phyloP scores from a whole-genome alignment of 2,888 invertebrate species.

The Hoplodrina ambigua region DNA sequence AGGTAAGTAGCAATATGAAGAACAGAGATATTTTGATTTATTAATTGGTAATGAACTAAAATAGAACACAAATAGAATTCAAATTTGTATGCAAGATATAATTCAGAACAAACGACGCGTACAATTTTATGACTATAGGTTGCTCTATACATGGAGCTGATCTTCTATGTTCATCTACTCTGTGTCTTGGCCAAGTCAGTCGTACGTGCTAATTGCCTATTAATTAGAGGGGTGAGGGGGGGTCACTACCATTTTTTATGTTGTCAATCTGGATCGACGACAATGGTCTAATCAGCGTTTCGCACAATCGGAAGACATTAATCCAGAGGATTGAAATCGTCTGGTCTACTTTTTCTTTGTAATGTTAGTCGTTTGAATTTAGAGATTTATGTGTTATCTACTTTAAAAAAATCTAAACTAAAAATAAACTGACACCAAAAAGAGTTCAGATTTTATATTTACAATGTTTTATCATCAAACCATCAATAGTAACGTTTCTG shows the following conservation, averaged over 20 bases:
- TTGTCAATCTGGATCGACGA: conserved; percentile 41
- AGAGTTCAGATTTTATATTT: no score
- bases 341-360: not conserved
- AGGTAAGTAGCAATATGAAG: no score
- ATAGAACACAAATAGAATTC: no score
- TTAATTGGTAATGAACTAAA: no score
- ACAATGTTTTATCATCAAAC: no score
- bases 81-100: no score
- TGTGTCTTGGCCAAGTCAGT: conserved; percentile 5
- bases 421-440: not conserved
- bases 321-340: conserved; percentile 17
- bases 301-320: conserved; percentile 38
- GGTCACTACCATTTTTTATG: conserved; percentile 51
- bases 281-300: conserved; percentile 33
- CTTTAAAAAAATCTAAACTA: not conserved
- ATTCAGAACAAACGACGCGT: no score
- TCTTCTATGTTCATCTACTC: not conserved
- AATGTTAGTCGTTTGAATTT: not conserved
- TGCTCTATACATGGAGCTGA: not conserved
- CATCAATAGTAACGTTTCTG: no score
- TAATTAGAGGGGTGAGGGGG: conserved; percentile 37
- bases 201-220: conserved; percentile 52
- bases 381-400: not conserved
- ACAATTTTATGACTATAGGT: no score
- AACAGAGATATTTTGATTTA: no score